phyloP scores from a whole-genome alignment of 2,888 invertebrate genomes.

The Cybosia mesomella region DNA sequence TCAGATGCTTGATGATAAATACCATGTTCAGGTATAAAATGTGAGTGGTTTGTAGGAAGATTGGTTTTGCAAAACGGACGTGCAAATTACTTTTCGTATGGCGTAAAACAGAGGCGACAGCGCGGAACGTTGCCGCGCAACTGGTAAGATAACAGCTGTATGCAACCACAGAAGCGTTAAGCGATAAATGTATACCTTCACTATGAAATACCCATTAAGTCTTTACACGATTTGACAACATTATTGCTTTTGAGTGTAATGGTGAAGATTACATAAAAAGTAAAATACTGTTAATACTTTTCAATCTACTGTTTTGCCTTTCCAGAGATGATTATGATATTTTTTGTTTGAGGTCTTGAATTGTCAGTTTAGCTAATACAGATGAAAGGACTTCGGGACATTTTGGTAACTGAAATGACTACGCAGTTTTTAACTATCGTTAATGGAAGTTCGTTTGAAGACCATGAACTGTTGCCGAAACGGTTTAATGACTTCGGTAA shows the following conservation, averaged over 20 bases:
- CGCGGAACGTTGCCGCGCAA: conserved; percentile 71
- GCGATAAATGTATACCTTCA: conserved; percentile 52
- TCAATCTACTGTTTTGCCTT: neutral
- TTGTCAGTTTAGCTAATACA: neutral
- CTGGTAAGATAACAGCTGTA: conserved; percentile 67
- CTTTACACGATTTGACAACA: conserved; percentile 12
- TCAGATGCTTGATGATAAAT: conserved; percentile 31
- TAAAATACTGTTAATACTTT: neutral
- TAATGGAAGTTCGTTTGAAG: neutral
- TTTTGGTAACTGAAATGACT: too few species aligned
- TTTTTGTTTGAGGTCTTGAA: neutral
- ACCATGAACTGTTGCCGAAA: neutral
- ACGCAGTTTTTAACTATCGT: too few species aligned
- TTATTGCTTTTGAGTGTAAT: conserved; percentile 7
- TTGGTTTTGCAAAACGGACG: conserved; percentile 71
- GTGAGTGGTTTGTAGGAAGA: conserved; percentile 43
- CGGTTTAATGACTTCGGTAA: neutral
- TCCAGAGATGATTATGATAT: neutral
- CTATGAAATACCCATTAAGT: conserved; percentile 34
- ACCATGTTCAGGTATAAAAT: conserved; percentile 34
- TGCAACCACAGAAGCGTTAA: conserved; percentile 60
- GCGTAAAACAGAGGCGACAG: conserved; percentile 73
- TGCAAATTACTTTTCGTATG: conserved; percentile 68
- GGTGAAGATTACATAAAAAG: neutral
- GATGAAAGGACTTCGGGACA: neutral